These are phyloP conservation scores for Neosalanx taihuensis DNA, from an alignment of 2,797 vertebrate genomes.

Conservation along the genomic window DNA sequence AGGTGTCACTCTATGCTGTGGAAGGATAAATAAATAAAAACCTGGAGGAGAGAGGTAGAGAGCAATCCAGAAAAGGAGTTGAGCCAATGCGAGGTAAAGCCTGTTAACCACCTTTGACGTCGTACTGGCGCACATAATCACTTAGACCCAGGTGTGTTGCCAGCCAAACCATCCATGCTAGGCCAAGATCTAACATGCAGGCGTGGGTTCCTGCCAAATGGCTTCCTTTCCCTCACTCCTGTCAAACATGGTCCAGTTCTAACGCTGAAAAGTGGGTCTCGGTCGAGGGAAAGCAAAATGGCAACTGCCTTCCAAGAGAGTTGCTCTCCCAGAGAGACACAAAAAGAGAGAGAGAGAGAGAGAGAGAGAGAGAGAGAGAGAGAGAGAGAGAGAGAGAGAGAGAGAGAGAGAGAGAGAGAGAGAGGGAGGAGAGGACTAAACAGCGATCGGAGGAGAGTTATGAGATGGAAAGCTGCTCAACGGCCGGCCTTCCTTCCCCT, in stretches of 20 bases:
- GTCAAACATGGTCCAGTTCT: slow-evolving; percentile 53
- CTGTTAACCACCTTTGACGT: slow-evolving; percentile 25
- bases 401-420: slow-evolving; percentile 20
- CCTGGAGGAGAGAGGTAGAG: slow-evolving; percentile 32
- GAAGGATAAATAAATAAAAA: slow-evolving; percentile 34
- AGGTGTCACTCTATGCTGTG: slow-evolving; percentile 46
- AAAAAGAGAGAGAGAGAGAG: slow-evolving; percentile 4
- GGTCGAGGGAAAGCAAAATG: slow-evolving; percentile 35
- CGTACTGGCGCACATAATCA: slow-evolving; percentile 48
- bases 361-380: slow-evolving; percentile 21
- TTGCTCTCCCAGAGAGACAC: slow-evolving; percentile 36
- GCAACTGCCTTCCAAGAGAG: slow-evolving; percentile 45
- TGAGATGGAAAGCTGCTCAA: slow-evolving; percentile 42
- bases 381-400: slow-evolving; percentile 19
- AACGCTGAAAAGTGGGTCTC: slow-evolving; percentile 48
- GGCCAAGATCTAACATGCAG: slow-evolving; percentile 52
- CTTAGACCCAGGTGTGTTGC: slow-evolving; percentile 52
- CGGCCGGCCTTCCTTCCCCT: slow-evolving; percentile 23
- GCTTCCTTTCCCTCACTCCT: slow-evolving; percentile 52
- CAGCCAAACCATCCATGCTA: slow-evolving; percentile 45
- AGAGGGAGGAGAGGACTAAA: slow-evolving; percentile 32
- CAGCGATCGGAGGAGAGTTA: slow-evolving; percentile 57
- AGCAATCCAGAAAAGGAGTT: slow-evolving; percentile 44
- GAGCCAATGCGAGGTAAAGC: slow-evolving; percentile 37
- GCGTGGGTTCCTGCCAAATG: slow-evolving; percentile 46